phyloP scores from a whole-genome alignment of 1,140 invertebrate genomes.

The Cotesia typhae region DNA sequence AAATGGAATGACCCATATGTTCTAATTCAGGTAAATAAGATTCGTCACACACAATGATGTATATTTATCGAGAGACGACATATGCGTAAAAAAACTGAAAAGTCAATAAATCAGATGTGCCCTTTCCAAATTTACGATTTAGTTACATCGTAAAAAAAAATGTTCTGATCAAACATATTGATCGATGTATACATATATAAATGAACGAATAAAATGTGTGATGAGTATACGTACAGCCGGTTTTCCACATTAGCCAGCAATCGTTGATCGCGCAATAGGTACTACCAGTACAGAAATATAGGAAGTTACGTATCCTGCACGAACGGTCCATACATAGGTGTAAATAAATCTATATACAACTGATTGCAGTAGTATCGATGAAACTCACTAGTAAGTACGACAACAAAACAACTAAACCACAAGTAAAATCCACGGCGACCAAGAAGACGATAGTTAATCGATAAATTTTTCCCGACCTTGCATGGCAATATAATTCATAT shows the following conservation, averaged over 20 bases:
- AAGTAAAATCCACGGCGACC: too few relatives aligned
- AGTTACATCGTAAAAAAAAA: too few relatives aligned
- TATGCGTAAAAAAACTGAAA: too few relatives aligned
- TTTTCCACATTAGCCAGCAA: neutral
- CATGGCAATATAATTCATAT: neutral
- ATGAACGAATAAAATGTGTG: neutral
- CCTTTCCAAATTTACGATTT: too few relatives aligned
- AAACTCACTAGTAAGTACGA: neutral
- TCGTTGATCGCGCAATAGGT: constrained; percentile 2
- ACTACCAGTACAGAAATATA: neutral
- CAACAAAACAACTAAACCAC: too few relatives aligned
- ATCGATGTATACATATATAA: too few relatives aligned
- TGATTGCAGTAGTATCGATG: constrained; percentile 6
- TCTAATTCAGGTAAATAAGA: too few relatives aligned
- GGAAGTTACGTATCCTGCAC: constrained; percentile 13
- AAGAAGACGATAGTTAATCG: constrained; percentile 9
- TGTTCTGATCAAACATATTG: too few relatives aligned
- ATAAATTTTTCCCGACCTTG: constrained; percentile 6
- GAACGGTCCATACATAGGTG: constrained; percentile 12
- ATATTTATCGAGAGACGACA: too few relatives aligned
- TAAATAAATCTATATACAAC: neutral
- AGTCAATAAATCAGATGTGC: too few relatives aligned
- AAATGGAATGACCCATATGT: too few relatives aligned
- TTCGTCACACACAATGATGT: too few relatives aligned
- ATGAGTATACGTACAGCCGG: constrained; percentile 3